Evolutionary conservation across 64 coral and sea anemone genomes (phyloP).

Genomic region (Acropora tenuis): DNA sequence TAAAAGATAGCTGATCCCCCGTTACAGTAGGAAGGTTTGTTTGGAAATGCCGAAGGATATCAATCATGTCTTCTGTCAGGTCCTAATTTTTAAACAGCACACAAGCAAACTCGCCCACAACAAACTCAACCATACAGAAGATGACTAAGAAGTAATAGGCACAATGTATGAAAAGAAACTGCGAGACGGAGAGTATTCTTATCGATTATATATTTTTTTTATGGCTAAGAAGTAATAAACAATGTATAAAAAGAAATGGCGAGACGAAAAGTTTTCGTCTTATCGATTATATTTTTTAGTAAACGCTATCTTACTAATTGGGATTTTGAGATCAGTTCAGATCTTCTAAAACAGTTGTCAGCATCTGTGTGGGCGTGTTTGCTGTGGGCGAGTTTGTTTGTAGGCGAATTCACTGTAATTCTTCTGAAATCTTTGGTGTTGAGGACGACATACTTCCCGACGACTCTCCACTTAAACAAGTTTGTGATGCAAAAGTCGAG

Average conservation of each 20-base stretch:
- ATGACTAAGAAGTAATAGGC: background rate
- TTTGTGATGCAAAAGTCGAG: background rate
- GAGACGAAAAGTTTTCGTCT: too few relatives aligned
- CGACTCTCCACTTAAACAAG: background rate
- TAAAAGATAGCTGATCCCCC: slow-evolving; percentile 37
- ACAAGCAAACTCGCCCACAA: background rate
- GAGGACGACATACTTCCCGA: background rate
- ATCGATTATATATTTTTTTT: too few relatives aligned
- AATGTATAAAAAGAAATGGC: too few relatives aligned
- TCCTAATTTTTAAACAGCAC: slow-evolving; percentile 47
- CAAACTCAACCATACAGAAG: background rate
- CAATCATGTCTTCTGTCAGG: slow-evolving; percentile 34
- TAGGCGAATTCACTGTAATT: background rate
- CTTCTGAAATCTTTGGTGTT: background rate
- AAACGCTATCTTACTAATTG: too few relatives aligned
- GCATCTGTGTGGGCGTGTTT: background rate
- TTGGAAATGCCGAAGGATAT: slow-evolving; percentile 53
- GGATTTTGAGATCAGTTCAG: background rate
- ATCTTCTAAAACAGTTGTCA: background rate
- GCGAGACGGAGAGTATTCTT: background rate
- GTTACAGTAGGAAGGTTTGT: slow-evolving; percentile 39
- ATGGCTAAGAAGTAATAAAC: too few relatives aligned
- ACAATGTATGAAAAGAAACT: background rate
- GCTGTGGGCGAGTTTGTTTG: background rate
- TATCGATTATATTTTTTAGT: too few relatives aligned